phyloP scores from a whole-genome alignment of 2,797 vertebrate genomes.

The Sarcophilus harrisii region DNA sequence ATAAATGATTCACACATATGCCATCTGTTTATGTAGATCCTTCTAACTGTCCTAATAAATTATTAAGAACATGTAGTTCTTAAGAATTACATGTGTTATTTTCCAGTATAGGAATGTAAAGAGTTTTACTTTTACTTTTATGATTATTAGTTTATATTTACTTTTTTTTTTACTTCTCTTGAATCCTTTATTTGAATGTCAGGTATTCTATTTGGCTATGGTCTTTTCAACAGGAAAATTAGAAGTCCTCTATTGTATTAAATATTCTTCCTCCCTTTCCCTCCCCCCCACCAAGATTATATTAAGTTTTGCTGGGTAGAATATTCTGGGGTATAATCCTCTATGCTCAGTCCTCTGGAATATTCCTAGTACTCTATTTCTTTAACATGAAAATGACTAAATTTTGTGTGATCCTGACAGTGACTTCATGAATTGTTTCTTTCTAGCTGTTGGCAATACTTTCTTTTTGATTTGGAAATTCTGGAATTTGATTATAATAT shows the following conservation, averaged over 20 bases:
- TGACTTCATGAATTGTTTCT: neutral
- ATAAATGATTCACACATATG: no score
- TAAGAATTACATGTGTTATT: neutral
- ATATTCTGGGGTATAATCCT: neutral
- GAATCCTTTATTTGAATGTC: neutral
- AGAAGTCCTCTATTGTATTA: neutral
- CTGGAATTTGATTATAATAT: neutral
- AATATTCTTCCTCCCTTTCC: neutral
- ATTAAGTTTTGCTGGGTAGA: neutral
- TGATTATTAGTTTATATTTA: neutral
- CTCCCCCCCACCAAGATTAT: neutral
- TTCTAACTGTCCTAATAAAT: no score
- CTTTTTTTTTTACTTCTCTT: neutral
- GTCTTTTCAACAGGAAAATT: neutral
- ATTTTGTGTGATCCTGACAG: neutral
- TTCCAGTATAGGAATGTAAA: neutral
- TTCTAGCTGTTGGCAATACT: neutral
- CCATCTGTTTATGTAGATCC: no score
- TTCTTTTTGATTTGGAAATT: neutral
- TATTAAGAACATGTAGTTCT: no score
- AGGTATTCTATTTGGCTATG: neutral
- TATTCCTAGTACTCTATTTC: neutral
- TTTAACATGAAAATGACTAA: neutral
- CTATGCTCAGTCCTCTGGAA: neutral
- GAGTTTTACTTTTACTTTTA: neutral